Evolutionary conservation across 2,113 vertebrate genomes (phyloP).

Genomic region (Hyla sarda): DNA sequence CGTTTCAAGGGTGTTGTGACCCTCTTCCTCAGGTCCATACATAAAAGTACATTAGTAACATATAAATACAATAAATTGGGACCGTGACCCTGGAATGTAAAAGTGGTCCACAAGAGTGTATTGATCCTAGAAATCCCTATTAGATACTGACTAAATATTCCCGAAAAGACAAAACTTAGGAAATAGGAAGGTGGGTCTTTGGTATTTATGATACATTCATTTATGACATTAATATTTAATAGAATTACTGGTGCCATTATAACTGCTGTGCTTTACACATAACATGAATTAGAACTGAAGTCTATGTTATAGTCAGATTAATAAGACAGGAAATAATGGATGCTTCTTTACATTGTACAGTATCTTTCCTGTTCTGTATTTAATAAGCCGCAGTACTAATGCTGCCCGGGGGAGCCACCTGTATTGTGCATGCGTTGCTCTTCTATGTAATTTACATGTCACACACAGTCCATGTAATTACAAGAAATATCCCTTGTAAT

Average conservation of each 20-base stretch:
- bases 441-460: slow-evolving; percentile 44
- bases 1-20: too few relatives aligned
- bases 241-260: not conserved
- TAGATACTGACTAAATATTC: too few relatives aligned
- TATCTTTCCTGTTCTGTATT: slow-evolving; percentile 4
- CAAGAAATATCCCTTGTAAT: not conserved
- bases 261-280: not conserved
- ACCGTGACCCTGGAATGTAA: too few relatives aligned
- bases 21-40: too few relatives aligned
- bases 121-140: too few relatives aligned
- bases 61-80: too few relatives aligned
- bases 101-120: too few relatives aligned
- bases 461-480: slow-evolving; percentile 40
- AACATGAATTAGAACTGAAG: not conserved
- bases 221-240: not conserved
- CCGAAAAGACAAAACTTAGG: too few relatives aligned
- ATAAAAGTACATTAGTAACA: too few relatives aligned
- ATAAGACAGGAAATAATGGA: not conserved
- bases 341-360: not conserved
- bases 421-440: not conserved
- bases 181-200: not conserved
- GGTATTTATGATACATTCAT: not conserved
- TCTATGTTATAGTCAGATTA: not conserved
- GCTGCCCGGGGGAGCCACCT: slow-evolving; percentile 12
- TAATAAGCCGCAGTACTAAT: slow-evolving; percentile 23